Base-by-base conservation (phyloP, 2,113 vertebrate genomes). In the Hoplias malabaricus region DNA sequence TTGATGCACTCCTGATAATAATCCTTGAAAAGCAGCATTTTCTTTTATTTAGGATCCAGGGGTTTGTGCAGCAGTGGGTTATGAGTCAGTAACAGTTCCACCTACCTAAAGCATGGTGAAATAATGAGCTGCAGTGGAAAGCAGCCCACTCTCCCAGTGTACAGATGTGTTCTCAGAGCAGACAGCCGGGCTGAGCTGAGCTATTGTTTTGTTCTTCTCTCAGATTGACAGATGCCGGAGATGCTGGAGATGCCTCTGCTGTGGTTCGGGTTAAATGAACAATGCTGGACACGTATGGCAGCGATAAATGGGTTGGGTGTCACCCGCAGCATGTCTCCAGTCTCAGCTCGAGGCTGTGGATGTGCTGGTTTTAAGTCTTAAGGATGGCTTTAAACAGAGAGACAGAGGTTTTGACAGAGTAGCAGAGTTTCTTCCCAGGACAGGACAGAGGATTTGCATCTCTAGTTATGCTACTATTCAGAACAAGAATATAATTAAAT, bases 231-330 rank as follows among this genome's bases (percentile, higher is more conserved):
- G 81, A 70, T 56, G 65, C 21, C 46, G 70, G 76, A 46, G 81
- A 78, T 36, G 43, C 23, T 50, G 61, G 80, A 75, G 81, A 67
- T 21, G 75, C 78, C 77, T 29, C 50, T 74, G 16, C 74, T 69
- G 69, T 73, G 79, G 69, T 62, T 29, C 42, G 69, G 34, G 61
- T 25, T 80, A 56, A 85, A 82, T 80, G 69, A 68, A 83, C 83
- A 83, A 75, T 78, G 71, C 73, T 68, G 69, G 21, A 69, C 81
- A 81, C 54, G 61, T 75, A 79, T 75, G 76, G 80, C 69, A 61
- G 40, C 68, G 61, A 72, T 46, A 63, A 65, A 75, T 62, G 8
- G 38, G 57, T 21, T 33, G 16, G 40, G 57, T 81, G 75, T 48
- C 69, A 59, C 43, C 59, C 68, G 31, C 48, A 19, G 38, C 76